Evolutionary conservation across 2,888 invertebrate species (phyloP).

Genomic region (Homarus gammarus): DNA sequence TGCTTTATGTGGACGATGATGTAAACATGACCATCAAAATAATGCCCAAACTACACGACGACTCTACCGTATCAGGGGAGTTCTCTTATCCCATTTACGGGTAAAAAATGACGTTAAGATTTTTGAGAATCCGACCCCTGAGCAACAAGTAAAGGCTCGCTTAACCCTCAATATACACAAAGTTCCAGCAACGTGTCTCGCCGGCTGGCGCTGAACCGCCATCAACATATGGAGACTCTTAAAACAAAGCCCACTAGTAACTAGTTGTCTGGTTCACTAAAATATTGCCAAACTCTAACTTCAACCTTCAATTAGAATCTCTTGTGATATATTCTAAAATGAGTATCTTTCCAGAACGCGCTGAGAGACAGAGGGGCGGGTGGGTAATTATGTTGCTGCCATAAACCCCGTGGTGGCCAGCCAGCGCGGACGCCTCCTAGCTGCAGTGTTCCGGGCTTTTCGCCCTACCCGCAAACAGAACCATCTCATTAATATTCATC

Average conservation of each 20-base stretch:
- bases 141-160: too few relatives aligned
- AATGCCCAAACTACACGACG: too few relatives aligned
- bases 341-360: conserved; percentile 28
- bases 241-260: background rate
- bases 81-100: too few relatives aligned
- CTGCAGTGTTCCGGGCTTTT: background rate
- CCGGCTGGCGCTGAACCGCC: too few relatives aligned
- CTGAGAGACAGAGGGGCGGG: conserved; percentile 1
- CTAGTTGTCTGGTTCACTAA: conserved; percentile 16
- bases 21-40: too few relatives aligned
- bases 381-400: conserved; percentile 29
- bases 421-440: background rate
- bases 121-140: too few relatives aligned
- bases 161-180: too few relatives aligned
- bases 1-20: too few relatives aligned
- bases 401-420: background rate
- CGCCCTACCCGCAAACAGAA: background rate
- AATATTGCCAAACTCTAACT: conserved; percentile 38
- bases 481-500: too few relatives aligned
- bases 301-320: conserved; percentile 42
- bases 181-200: too few relatives aligned
- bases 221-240: background rate
- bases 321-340: conserved; percentile 18
- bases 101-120: too few relatives aligned
- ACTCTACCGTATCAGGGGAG: too few relatives aligned